A percentile compares a stretch with the other conserved stretches of the same genome.
phyloP scores from a whole-genome alignment of 2,888 invertebrate genomes.

The Rotaria sp. region DNA sequence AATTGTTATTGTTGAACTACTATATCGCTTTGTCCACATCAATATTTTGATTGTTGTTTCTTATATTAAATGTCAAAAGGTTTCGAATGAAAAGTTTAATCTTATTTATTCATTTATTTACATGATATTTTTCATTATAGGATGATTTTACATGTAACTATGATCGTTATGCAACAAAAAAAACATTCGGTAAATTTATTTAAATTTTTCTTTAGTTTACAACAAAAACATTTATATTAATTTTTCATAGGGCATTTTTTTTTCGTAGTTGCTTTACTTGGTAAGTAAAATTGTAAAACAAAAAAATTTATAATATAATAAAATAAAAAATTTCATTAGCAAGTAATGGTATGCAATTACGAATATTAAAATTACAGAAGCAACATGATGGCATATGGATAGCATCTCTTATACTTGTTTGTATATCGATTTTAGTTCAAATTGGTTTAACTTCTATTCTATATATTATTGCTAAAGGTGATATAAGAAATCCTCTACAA shows the following conservation, averaged over 20 bases:
- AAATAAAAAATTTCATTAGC: background rate
- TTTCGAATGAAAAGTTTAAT: background rate
- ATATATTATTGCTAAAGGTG: background rate
- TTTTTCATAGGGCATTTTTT: background rate
- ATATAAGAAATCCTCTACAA: background rate
- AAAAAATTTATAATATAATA: background rate
- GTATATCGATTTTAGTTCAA: background rate
- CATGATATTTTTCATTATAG: background rate
- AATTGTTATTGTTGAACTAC: background rate
- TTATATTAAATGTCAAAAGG: background rate
- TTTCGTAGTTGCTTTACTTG: background rate
- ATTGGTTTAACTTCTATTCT: background rate
- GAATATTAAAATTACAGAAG: constrained; percentile 9
- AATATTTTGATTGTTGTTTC: background rate
- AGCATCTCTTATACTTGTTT: background rate
- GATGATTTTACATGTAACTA: background rate
- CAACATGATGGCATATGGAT: background rate
- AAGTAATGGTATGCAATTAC: background rate
- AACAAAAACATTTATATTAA: background rate
- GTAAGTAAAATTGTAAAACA: background rate
- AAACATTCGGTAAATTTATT: background rate
- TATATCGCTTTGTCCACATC: background rate
- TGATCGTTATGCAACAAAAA: background rate
- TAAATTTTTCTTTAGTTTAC: background rate
- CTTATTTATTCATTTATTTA: background rate